These are phyloP conservation scores for Lepilemur ruficaudatus DNA, from an alignment of 2,797 vertebrate species.

Conservation along the genomic window DNA sequence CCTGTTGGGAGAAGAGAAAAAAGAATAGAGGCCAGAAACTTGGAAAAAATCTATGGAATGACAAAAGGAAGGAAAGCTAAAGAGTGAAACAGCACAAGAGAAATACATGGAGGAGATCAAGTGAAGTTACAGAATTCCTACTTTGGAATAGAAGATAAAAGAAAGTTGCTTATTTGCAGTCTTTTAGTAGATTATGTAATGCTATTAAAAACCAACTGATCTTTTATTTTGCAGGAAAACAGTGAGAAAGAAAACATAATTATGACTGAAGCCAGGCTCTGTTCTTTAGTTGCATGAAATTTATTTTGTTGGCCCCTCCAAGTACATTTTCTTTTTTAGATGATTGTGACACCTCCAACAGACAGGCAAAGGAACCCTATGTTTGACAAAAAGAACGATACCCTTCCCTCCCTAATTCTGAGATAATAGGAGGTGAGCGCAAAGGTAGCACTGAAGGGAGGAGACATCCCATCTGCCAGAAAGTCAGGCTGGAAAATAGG, in stretches of 20 bases:
- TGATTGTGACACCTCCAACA: neutral
- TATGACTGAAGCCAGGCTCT: neutral
- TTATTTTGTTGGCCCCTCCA: neutral
- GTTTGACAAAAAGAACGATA: neutral
- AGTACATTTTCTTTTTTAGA: conserved; percentile 16
- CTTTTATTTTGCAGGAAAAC: conserved; percentile 21
- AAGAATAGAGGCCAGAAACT: conserved; percentile 5
- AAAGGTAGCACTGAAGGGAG: neutral
- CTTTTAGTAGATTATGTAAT: neutral
- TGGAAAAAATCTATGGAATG: neutral
- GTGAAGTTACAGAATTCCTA: neutral
- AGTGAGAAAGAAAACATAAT: neutral
- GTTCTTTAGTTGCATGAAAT: neutral
- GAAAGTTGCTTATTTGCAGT: conserved; percentile 30
- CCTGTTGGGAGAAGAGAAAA: conserved; percentile 2
- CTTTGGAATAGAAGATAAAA: neutral
- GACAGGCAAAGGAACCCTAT: neutral
- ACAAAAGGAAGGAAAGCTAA: conserved; percentile 20
- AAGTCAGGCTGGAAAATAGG: neutral
- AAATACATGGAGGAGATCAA: neutral
- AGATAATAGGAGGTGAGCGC: neutral
- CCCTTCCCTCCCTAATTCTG: neutral
- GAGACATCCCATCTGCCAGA: neutral
- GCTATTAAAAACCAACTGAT: conserved; percentile 18
- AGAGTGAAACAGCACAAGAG: neutral